phyloP scores from a whole-genome alignment of 2,797 vertebrate genomes.

The Gymnocypris eckloni region DNA sequence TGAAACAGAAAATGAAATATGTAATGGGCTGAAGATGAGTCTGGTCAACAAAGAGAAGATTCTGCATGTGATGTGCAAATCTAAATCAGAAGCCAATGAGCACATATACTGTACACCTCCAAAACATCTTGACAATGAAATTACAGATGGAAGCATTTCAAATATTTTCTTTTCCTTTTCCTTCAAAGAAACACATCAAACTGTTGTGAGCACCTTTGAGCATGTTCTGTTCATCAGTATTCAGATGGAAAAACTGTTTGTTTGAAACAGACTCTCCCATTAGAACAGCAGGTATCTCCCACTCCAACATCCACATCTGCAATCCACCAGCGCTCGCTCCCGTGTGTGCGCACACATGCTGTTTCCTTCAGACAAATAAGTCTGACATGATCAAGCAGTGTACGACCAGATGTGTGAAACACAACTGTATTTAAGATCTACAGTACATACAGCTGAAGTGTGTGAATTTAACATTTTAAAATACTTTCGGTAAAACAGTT shows the following conservation, averaged over 20 bases:
- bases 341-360: conserved; percentile 24
- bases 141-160: neutral
- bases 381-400: neutral
- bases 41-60: neutral
- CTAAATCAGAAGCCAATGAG: neutral
- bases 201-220: neutral
- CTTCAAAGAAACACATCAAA: neutral
- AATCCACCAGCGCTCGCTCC: conserved; percentile 19
- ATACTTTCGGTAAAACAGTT: neutral
- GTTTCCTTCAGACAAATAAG: conserved; percentile 25
- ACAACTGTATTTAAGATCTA: neutral
- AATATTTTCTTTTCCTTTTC: neutral
- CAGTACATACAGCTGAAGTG: neutral
- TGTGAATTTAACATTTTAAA: neutral
- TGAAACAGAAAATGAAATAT: neutral
- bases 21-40: neutral
- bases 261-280: conserved; percentile 42
- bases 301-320: conserved; percentile 32
- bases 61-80: neutral
- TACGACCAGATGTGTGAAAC: conserved; percentile 3
- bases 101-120: neutral
- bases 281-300: conserved; percentile 40
- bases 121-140: neutral
- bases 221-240: conserved; percentile 43
- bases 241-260: conserved; percentile 30